phyloP scores from a whole-genome alignment of 2,888 invertebrate species.

The Petrophora chlorosata region DNA sequence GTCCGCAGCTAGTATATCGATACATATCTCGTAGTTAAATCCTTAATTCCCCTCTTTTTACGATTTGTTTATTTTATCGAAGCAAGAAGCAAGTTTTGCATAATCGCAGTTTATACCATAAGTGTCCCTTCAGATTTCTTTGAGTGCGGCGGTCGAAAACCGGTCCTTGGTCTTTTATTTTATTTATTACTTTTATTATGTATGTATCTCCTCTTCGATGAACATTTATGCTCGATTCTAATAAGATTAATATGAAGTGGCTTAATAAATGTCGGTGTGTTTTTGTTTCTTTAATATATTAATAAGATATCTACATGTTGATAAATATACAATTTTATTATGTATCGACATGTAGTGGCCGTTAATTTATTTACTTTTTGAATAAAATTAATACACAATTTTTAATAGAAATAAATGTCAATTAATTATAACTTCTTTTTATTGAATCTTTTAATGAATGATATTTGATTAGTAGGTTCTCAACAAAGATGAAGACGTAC shows the following conservation, averaged over 20 bases:
- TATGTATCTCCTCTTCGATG: conserved; percentile 22
- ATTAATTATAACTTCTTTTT: too few species aligned
- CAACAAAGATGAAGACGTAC: too few species aligned
- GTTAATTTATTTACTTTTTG: too few species aligned
- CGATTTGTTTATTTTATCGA: conserved; percentile 21
- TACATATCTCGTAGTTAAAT: too few species aligned
- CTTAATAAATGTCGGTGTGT: not conserved
- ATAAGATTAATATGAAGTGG: conserved; percentile 31
- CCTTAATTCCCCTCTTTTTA: not conserved
- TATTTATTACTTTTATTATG: conserved; percentile 45
- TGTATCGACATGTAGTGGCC: too few species aligned
- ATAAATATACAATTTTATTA: too few species aligned
- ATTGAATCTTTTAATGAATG: too few species aligned
- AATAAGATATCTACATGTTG: too few species aligned
- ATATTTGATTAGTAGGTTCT: too few species aligned
- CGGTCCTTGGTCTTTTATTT: conserved; percentile 50
- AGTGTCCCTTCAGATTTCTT: conserved; percentile 52
- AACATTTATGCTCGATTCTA: conserved; percentile 39
- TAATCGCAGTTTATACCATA: conserved; percentile 69
- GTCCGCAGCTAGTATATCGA: too few species aligned
- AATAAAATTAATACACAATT: too few species aligned
- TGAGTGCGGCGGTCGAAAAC: conserved; percentile 46
- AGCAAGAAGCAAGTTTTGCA: conserved; percentile 57
- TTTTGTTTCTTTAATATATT: not conserved
- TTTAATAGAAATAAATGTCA: too few species aligned